These are phyloP conservation scores for Galaxea fascicularis DNA, from an alignment of 92 coral and sea anemone genomes.

Conservation along the genomic window DNA sequence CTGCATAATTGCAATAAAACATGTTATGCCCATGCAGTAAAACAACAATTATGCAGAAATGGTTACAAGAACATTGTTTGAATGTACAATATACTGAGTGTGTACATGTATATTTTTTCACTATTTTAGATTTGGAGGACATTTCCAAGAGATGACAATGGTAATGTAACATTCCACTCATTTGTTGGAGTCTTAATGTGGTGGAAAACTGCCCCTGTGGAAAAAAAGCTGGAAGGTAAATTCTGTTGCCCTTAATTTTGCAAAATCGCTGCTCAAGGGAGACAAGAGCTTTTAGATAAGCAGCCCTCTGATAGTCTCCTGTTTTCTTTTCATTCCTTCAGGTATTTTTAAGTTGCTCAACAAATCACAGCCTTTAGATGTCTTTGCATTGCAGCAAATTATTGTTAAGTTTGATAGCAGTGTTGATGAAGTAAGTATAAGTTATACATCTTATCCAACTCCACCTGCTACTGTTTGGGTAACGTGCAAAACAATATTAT, in stretches of 20 bases:
- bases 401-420: slow-evolving; percentile 51
- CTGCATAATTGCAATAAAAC: too few species aligned
- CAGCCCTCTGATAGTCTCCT: not conserved
- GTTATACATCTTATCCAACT: too few species aligned
- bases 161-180: slow-evolving; percentile 70
- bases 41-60: too few species aligned
- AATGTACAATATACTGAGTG: not conserved
- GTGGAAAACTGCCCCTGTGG: slow-evolving; percentile 84
- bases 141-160: slow-evolving; percentile 77
- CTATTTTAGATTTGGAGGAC: slow-evolving; percentile 77
- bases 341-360: slow-evolving; percentile 82
- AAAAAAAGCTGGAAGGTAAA: slow-evolving; percentile 74
- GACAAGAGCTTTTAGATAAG: not conserved
- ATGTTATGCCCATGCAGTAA: too few species aligned
- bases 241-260: not conserved
- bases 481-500: too few species aligned
- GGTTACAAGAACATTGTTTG: too few species aligned
- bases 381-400: slow-evolving; percentile 57
- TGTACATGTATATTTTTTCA: not conserved
- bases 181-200: slow-evolving; percentile 77
- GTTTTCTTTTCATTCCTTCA: slow-evolving; percentile 4
- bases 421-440: slow-evolving; percentile 49
- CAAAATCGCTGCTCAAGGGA: not conserved
- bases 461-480: too few species aligned
- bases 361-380: slow-evolving; percentile 74